Percentiles rank a stretch among this genome's conserved stretches.
These are phyloP conservation scores for Arctia plantaginis DNA, from an alignment of 2,888 invertebrate species.

Conservation along the genomic window DNA sequence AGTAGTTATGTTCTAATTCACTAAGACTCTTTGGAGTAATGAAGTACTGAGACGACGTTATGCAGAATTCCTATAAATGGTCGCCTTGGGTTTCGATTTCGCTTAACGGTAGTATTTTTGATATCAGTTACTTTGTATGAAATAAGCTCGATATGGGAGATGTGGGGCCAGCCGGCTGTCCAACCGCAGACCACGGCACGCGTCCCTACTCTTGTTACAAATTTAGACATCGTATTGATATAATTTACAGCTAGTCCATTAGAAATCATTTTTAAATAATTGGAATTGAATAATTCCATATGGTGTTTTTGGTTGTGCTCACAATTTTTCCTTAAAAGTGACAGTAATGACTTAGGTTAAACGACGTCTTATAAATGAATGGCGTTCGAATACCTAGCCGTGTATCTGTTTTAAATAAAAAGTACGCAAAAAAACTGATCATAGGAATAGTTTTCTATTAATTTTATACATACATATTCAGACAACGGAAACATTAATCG, in stretches of 20 bases:
- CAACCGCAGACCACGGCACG: constrained; percentile 79
- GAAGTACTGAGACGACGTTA: too few relatives aligned
- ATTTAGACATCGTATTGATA: constrained; percentile 28
- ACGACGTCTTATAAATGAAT: background rate
- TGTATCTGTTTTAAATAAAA: background rate
- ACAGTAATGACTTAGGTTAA: background rate
- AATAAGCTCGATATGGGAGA: constrained; percentile 22
- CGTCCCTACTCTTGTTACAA: constrained; percentile 54
- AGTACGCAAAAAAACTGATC: background rate
- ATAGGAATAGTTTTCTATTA: background rate
- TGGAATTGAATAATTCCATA: background rate
- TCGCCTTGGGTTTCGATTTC: constrained; percentile 11
- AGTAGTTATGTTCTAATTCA: too few relatives aligned
- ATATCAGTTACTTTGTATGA: constrained; percentile 15
- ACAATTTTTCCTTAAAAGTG: background rate
- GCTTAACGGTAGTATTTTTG: background rate
- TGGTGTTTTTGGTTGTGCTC: too few relatives aligned
- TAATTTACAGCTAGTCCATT: constrained; percentile 32
- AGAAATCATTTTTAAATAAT: background rate
- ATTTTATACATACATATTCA: background rate
- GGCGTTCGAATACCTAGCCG: background rate
- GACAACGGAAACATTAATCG: background rate
- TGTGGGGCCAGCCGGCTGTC: constrained; percentile 25
- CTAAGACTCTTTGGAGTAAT: too few relatives aligned
- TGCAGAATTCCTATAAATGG: too few relatives aligned